Conservation (phyloP, 2,797 vertebrate genomes). For the Liasis olivaceus region DNA sequence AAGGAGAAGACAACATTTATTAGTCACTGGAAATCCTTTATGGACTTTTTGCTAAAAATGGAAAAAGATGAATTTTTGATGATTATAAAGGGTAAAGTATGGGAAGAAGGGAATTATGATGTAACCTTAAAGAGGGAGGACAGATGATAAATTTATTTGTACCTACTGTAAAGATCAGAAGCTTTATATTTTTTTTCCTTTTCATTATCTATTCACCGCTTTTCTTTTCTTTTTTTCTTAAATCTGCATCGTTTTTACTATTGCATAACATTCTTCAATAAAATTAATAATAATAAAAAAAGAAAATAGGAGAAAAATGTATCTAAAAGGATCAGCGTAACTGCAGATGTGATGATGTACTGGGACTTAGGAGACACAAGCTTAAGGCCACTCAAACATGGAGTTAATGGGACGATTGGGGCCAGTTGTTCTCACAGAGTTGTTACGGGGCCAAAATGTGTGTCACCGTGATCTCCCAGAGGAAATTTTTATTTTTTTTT, state of each 20-base stretch:
- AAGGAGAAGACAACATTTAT: neutral
- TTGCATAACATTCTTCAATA: neutral
- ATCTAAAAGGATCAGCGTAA: neutral
- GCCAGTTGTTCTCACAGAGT: neutral
- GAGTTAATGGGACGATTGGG: neutral
- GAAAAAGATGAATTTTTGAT: neutral
- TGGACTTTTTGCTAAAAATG: neutral
- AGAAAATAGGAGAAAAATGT: neutral
- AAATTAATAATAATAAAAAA: neutral
- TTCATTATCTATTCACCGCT: neutral
- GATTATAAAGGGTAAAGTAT: neutral
- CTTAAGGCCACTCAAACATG: neutral
- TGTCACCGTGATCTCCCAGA: neutral
- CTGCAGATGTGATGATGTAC: neutral
- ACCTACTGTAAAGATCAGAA: neutral
- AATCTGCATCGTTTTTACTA: too few species aligned
- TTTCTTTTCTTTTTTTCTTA: neutral
- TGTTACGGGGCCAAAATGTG: neutral
- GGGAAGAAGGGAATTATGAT: neutral
- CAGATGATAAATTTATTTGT: neutral
- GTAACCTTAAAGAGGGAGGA: neutral
- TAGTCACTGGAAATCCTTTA: neutral
- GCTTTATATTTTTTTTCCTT: accelerated
- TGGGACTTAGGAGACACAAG: neutral
- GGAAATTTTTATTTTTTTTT: neutral